A percentile compares a stretch with the other conserved stretches of the same genome.
These are phyloP conservation scores for zebrafish (Danio rerio) DNA, from an alignment of 2,113 vertebrate genomes.

Conservation along the genomic window DNA sequence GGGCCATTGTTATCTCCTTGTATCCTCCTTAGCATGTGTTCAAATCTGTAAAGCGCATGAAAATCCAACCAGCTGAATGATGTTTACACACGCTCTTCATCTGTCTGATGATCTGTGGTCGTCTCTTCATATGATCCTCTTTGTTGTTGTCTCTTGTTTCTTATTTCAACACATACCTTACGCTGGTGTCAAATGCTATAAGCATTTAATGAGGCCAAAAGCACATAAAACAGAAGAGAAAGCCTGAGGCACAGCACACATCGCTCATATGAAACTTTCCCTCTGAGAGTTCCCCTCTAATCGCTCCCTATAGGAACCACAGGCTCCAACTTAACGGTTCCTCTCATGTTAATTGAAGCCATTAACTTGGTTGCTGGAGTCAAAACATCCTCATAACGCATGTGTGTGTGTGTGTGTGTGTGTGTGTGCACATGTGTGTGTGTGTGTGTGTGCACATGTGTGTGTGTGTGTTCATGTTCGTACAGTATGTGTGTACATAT, in stretches of 20 bases:
- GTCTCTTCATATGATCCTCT: not conserved
- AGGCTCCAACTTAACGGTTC: conserved; percentile 16
- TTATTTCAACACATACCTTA: conserved; percentile 16
- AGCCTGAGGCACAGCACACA: not conserved
- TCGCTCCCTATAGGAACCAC: not conserved
- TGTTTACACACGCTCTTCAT: not conserved
- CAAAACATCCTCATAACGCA: not conserved
- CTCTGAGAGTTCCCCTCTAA: conserved; percentile 15
- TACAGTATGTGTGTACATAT: too few species aligned
- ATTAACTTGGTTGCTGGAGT: conserved; percentile 15
- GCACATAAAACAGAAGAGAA: conserved; percentile 15
- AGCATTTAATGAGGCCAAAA: conserved; percentile 31
- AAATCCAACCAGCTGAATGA: not conserved
- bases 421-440: not conserved
- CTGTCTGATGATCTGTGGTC: not conserved
- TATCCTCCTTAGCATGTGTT: not conserved
- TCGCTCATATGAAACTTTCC: conserved; percentile 7
- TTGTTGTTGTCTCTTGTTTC: not conserved
- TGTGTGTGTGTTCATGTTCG: too few species aligned
- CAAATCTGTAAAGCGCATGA: not conserved
- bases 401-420: conserved; percentile 27
- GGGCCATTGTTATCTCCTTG: conserved; percentile 13
- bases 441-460: too few species aligned
- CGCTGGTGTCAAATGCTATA: conserved; percentile 20
- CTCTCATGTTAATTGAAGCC: conserved; percentile 34